A percentile compares a stretch with the other conserved stretches of the same genome.
Conservation (phyloP, 2,797 vertebrate genomes). For the Hydrocynus forskahlii region DNA sequence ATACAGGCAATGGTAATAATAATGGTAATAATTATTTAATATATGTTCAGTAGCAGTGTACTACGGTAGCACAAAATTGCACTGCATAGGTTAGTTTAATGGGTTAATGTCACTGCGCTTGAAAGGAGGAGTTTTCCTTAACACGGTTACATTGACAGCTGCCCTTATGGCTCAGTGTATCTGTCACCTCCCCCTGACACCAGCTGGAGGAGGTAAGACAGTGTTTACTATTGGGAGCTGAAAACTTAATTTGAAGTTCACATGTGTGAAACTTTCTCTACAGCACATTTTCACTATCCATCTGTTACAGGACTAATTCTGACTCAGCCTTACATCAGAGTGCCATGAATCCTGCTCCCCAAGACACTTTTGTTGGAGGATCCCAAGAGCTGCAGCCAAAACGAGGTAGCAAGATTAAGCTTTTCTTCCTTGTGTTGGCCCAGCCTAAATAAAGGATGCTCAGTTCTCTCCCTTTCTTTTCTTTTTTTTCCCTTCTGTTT, state of each 20-base stretch:
- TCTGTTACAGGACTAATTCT: conserved; percentile 89
- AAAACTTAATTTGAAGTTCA: conserved; percentile 33
- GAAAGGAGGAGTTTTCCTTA: conserved; percentile 76
- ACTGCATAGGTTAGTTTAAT: neutral
- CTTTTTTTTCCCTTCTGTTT: neutral
- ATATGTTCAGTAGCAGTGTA: neutral
- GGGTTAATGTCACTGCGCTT: neutral
- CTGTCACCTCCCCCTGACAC: conserved; percentile 96
- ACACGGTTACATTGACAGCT: conserved; percentile 94
- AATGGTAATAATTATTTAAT: neutral
- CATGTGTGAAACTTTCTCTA: neutral
- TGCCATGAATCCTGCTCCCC: conserved; percentile 89
- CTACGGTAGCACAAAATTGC: too few relatives aligned
- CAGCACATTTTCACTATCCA: neutral
- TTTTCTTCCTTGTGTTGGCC: conserved; percentile 38
- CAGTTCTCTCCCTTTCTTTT: neutral
- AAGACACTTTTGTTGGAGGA: conserved; percentile 88
- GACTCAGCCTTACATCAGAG: conserved; percentile 99
- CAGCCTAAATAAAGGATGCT: conserved; percentile 20
- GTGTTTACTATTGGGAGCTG: conserved; percentile 16
- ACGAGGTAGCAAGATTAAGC: conserved; percentile 80
- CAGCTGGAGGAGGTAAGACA: conserved; percentile 96
- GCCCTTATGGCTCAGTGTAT: conserved; percentile 95
- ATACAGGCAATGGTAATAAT: neutral
- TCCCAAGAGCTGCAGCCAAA: conserved; percentile 95